phyloP scores from a whole-genome alignment of 2,888 invertebrate species.

The Homarus gammarus region DNA sequence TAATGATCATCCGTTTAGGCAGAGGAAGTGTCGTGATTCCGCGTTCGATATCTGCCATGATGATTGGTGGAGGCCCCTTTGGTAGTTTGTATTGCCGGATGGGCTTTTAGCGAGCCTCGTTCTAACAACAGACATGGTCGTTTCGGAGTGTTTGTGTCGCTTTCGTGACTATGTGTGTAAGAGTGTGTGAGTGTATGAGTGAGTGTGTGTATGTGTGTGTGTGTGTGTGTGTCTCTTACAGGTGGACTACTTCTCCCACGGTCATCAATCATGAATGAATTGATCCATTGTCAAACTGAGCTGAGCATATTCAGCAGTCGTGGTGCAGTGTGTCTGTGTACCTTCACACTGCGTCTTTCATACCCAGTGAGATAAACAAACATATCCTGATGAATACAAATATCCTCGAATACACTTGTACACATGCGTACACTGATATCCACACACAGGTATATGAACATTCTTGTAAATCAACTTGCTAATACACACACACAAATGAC shows the following conservation, averaged over 20 bases:
- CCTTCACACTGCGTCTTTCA: too few relatives aligned
- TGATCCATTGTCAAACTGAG: background rate
- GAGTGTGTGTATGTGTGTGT: background rate
- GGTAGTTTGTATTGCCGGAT: background rate
- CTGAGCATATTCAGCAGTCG: too few relatives aligned
- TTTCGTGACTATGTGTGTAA: too few relatives aligned
- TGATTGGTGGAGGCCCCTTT: background rate
- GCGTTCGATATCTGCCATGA: too few relatives aligned
- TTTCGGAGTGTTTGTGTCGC: background rate
- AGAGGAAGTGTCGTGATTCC: background rate
- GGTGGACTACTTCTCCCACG: background rate
- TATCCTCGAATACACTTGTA: too few relatives aligned
- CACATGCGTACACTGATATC: slow-evolving; percentile 22
- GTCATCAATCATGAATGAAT: slow-evolving; percentile 1
- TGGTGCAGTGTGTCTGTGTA: background rate
- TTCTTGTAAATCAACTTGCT: too few relatives aligned
- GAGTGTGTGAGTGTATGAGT: background rate
- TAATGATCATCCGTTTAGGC: background rate
- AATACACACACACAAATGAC: too few relatives aligned
- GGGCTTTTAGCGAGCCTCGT: slow-evolving; percentile 1
- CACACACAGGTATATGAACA: slow-evolving; percentile 13
- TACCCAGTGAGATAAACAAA: too few relatives aligned
- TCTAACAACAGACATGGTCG: background rate
- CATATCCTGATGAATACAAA: too few relatives aligned
- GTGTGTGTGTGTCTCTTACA: background rate